Evolutionary conservation across 2,797 vertebrate species (phyloP).

Genomic region (Phalloptychus januarius): DNA sequence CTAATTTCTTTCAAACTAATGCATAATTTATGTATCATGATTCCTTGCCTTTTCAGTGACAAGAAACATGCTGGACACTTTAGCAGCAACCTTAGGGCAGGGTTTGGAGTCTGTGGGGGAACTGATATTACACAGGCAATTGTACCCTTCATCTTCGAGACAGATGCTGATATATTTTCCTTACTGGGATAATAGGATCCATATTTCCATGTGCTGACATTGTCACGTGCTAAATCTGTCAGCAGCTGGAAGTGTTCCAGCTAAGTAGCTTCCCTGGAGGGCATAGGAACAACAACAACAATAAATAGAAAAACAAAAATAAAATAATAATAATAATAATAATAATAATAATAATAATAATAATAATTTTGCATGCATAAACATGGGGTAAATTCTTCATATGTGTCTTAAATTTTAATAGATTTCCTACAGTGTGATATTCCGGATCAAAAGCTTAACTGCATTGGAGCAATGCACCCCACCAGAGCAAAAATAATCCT

Average conservation of each 20-base stretch:
- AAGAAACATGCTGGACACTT: constrained; percentile 60
- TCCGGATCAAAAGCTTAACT: constrained; percentile 42
- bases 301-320: constrained; percentile 37
- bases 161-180: constrained; percentile 68
- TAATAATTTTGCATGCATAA: constrained; percentile 6
- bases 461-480: constrained; percentile 35
- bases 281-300: constrained; percentile 40
- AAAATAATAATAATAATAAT: constrained; percentile 2
- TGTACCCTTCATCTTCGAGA: constrained; percentile 63
- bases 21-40: constrained; percentile 51
- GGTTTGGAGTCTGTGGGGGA: constrained; percentile 51
- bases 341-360: constrained; percentile 28
- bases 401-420: constrained; percentile 39
- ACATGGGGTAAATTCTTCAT: neutral
- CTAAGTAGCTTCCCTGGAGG: constrained; percentile 55
- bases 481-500: constrained; percentile 31
- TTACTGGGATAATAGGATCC: constrained; percentile 69
- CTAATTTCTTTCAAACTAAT: constrained; percentile 40
- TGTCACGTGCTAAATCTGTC: constrained; percentile 58
- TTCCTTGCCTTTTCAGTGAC: constrained; percentile 40
- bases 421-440: constrained; percentile 20
- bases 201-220: constrained; percentile 69
- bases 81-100: constrained; percentile 52
- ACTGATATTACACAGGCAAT: constrained; percentile 63
- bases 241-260: constrained; percentile 58